Percentiles rank a stretch among this genome's conserved stretches.
phyloP scores from a whole-genome alignment of 2,113 vertebrate genomes.

The Nerophis lumbriciformis region DNA sequence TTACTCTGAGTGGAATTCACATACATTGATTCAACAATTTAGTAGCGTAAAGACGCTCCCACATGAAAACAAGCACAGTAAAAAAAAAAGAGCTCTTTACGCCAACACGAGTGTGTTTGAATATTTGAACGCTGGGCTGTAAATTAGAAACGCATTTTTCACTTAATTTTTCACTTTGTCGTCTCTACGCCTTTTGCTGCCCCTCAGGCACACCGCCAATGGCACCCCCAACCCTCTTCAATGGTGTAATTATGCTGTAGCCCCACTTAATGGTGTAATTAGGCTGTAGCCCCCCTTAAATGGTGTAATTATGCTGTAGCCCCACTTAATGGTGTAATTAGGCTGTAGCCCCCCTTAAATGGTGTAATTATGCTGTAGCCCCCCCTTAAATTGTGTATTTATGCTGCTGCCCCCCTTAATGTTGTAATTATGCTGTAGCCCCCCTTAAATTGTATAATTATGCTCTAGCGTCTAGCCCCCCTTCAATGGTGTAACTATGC shows the following conservation, averaged over 20 bases:
- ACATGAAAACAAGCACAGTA: conserved; percentile 53
- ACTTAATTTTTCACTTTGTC: conserved; percentile 58
- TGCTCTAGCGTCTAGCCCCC: too few relatives aligned
- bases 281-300: too few relatives aligned
- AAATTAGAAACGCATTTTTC: conserved; percentile 48
- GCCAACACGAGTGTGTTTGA: conserved; percentile 29
- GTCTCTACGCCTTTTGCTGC: conserved; percentile 45
- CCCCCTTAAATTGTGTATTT: conserved; percentile 41
- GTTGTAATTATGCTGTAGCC: too few relatives aligned
- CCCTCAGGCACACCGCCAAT: conserved; percentile 43
- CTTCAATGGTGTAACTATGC: too few relatives aligned
- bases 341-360: too few relatives aligned
- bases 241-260: conserved; percentile 38
- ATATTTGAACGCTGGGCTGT: conserved; percentile 31
- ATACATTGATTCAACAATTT: conserved; percentile 46
- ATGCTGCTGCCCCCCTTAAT: too few relatives aligned
- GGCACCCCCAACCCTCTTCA: conserved; percentile 20
- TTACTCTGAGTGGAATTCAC: conserved; percentile 32
- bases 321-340: too few relatives aligned
- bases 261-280: too few relatives aligned
- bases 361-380: too few relatives aligned
- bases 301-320: too few relatives aligned
- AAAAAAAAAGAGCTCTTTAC: conserved; percentile 23
- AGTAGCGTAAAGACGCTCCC: conserved; percentile 47
- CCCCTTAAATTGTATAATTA: too few relatives aligned